These are phyloP conservation scores for Conus betulinus DNA, from an alignment of 1,140 invertebrate genomes.

Conservation along the genomic window DNA sequence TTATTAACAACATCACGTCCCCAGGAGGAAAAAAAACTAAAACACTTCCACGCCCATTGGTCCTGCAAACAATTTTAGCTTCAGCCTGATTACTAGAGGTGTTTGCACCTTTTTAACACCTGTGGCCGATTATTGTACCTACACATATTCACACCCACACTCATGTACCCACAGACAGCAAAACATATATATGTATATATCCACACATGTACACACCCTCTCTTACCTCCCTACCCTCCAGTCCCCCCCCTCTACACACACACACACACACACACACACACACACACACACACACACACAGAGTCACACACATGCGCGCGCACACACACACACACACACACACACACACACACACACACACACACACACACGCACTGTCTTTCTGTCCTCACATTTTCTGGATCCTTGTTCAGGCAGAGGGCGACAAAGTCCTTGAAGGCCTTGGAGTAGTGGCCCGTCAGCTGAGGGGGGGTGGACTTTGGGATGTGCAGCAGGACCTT, in stretches of 20 bases:
- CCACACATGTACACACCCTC: neutral
- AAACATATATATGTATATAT: neutral
- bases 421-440: constrained; percentile 99
- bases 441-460: constrained; percentile 96
- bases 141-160: neutral
- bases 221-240: neutral
- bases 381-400: constrained; percentile 91
- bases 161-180: neutral
- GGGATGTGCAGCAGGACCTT: constrained; percentile 99
- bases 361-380: neutral
- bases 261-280: neutral
- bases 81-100: no score
- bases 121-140: no score
- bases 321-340: neutral
- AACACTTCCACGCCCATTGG: no score
- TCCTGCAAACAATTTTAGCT: no score
- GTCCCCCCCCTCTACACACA: neutral
- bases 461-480: constrained; percentile 98
- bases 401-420: constrained; percentile 99
- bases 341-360: constrained; percentile 5
- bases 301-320: neutral
- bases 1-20: no score
- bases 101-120: no score
- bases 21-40: no score
- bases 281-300: neutral